phyloP scores from a whole-genome alignment of 30 jellyfish, hydroid and myxozoan genomes.

The Cassiopea andromeda region DNA sequence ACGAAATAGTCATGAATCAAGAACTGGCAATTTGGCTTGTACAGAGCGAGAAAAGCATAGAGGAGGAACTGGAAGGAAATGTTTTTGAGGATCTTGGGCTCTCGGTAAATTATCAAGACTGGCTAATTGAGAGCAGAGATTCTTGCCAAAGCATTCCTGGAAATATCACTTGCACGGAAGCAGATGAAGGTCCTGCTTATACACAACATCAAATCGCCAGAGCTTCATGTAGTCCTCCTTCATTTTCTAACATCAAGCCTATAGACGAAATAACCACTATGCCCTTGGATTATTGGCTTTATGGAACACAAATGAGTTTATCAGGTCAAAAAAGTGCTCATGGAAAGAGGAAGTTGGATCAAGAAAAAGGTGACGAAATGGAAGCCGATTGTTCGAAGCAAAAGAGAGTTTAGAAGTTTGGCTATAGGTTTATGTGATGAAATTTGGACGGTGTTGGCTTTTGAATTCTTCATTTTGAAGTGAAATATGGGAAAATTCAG shows the following conservation, averaged over 20 bases:
- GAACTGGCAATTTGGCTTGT: background rate
- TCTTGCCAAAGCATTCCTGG: background rate
- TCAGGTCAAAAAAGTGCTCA: background rate
- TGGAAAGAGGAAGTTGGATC: background rate
- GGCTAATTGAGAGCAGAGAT: constrained; percentile 1
- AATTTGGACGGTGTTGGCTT: background rate
- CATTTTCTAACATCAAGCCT: background rate
- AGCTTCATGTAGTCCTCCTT: background rate
- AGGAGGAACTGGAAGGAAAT: background rate
- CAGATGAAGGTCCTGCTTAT: background rate
- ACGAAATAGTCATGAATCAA: background rate
- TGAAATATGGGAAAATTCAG: too few species aligned
- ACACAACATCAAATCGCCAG: background rate
- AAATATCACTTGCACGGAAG: background rate
- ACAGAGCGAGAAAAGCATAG: background rate
- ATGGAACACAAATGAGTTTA: background rate
- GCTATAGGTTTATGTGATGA: background rate
- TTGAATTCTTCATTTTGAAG: too few species aligned
- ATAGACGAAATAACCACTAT: constrained; percentile 16
- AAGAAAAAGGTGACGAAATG: background rate
- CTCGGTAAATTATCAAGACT: constrained; percentile 12
- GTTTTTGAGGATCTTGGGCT: constrained; percentile 12
- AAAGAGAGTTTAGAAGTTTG: background rate
- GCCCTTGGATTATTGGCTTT: background rate
- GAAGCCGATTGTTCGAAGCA: background rate